phyloP scores from a whole-genome alignment of 37 sponge, comb jelly and placozoan species.

The Dysidea cf. avara region DNA sequence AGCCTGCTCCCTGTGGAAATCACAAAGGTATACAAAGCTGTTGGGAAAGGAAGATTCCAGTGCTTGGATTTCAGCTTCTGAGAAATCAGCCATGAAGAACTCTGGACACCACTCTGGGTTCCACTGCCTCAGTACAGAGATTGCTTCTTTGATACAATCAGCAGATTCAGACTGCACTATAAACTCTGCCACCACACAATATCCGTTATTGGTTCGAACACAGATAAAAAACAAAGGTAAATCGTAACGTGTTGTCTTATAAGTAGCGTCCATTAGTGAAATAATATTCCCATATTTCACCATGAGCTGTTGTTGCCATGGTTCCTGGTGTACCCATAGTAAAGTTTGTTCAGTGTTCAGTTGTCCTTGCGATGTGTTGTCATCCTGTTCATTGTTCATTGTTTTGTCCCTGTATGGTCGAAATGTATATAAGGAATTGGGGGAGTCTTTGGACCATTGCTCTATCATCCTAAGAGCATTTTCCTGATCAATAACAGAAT shows the following conservation, averaged over 20 bases:
- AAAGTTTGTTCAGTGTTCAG: no score
- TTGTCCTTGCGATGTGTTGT: no score
- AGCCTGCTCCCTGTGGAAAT: no score
- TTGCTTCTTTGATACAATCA: slow-evolving; percentile 5
- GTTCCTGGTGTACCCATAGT: slow-evolving; percentile 36
- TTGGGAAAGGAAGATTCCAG: slow-evolving; percentile 4
- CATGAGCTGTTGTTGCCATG: slow-evolving; percentile 46
- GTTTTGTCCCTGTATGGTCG: no score
- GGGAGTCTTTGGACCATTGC: no score
- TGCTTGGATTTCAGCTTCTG: slow-evolving; percentile 16
- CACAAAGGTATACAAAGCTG: slow-evolving; percentile 1
- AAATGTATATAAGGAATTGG: no score
- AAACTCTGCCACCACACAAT: slow-evolving; percentile 42
- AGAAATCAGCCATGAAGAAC: slow-evolving; percentile 35
- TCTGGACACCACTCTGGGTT: slow-evolving; percentile 28
- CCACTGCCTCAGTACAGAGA: slow-evolving; percentile 4
- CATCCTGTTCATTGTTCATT: no score
- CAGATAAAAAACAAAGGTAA: slow-evolving; percentile 39
- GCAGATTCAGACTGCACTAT: slow-evolving; percentile 11
- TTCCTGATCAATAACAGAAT: slow-evolving; percentile 16
- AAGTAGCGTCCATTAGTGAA: slow-evolving; percentile 35
- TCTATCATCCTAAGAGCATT: no score
- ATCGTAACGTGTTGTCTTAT: slow-evolving; percentile 40
- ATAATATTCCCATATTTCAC: slow-evolving; percentile 39
- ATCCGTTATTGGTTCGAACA: slow-evolving; percentile 32